Base-by-base conservation (phyloP, 2,888 invertebrate genomes). In the Trichopoda pennipes region DNA sequence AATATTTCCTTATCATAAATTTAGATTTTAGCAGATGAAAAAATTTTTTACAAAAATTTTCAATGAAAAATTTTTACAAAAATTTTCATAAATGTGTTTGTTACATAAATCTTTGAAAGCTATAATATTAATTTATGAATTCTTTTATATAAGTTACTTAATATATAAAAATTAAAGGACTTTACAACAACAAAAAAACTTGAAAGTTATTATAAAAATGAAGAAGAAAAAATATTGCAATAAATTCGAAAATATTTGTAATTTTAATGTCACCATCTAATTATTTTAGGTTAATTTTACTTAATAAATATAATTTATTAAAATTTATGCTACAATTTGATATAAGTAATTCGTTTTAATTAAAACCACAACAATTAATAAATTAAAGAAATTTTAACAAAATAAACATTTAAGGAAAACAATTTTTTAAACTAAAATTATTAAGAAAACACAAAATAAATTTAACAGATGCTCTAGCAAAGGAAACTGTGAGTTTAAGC, bases 251-350 rank as follows among this genome's bases (percentile, higher is more conserved):
- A 55, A 32, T 44, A 47, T 42, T 42, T 44, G 51, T 32, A 8
- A 21, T 66, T 72, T n/a, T 16, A 51, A 60, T 60, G 49, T 23
- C 28, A 42, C 17, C 38, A 17, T 21, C 8, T 38, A 17, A 35
- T 3, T 51, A n/a, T 7, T 61, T n/a, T 51, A 19, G 23, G 17
- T 56, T 56, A 17, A 4, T 56, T 35, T 64, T 23, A 35, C 38
- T 68, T 49, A 60, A 68, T 68, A 61, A 61, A 76, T 61, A 69
- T 51, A 76, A 61, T 6, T 35, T 72, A 56, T 12, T 28, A 63
- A 42, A 55, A 38, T 12, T 38, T 38, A 28, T 42, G 42, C 16
- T 56, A 68, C 55, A 68, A 55, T 17, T 17, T 19, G 19, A 53
- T 7, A 19, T 10, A 6, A n/a, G 8, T n/a, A 63, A 35, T 35